Evolutionary conservation across 2,797 vertebrate species (phyloP).

Genomic region (Ara ararauna): DNA sequence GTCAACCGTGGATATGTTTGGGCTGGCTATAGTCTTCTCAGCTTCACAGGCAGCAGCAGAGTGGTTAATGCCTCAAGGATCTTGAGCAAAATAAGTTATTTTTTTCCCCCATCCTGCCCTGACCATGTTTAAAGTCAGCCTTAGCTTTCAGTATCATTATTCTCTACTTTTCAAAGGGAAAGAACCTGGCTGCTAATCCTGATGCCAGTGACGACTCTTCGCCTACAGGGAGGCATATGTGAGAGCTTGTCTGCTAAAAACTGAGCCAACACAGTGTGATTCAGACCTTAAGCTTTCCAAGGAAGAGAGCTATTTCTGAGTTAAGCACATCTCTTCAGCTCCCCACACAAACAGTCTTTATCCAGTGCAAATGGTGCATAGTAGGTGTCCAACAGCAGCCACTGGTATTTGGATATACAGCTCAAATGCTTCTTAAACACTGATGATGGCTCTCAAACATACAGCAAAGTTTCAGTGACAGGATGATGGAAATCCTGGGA

Average conservation of each 20-base stretch:
- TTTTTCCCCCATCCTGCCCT: neutral
- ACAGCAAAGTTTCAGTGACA: neutral
- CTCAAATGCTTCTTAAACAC: neutral
- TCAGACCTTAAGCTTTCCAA: slow-evolving; percentile 70
- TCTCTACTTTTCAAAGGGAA: slow-evolving; percentile 21
- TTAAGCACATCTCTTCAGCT: slow-evolving; percentile 11
- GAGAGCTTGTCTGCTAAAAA: slow-evolving; percentile 65
- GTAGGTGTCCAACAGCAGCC: neutral
- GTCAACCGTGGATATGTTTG: neutral
- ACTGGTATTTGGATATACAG: neutral
- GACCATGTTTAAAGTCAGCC: neutral
- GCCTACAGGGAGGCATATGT: slow-evolving; percentile 65
- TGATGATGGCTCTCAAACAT: neutral
- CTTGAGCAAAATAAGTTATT: neutral
- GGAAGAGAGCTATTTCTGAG: slow-evolving; percentile 69
- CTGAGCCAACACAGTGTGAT: slow-evolving; percentile 72
- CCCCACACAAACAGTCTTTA: slow-evolving; percentile 48
- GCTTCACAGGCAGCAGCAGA: neutral
- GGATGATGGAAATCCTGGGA: neutral
- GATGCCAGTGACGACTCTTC: slow-evolving; percentile 41
- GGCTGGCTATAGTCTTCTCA: neutral
- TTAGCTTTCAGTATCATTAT: neutral
- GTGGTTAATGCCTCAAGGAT: neutral
- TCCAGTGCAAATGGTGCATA: neutral
- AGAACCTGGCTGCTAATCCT: slow-evolving; percentile 56